Evolutionary conservation across 2,797 vertebrate species (phyloP).

Genomic region (Knipowitschia caucasica): DNA sequence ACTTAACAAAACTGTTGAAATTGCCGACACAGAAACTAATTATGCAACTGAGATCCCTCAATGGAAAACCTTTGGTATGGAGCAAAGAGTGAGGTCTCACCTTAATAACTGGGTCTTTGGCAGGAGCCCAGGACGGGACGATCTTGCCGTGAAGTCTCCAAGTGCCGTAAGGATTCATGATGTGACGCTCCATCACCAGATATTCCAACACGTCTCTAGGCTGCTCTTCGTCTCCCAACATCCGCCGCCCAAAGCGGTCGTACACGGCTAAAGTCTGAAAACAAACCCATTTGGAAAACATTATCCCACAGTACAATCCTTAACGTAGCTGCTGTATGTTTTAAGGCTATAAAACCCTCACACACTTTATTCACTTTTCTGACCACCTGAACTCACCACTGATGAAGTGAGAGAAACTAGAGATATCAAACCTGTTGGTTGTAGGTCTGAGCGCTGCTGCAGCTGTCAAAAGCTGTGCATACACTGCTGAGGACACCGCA

Average conservation of each 20-base stretch:
- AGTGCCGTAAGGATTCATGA: conserved; percentile 82
- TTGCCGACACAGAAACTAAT: too few species aligned
- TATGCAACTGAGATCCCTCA: not conserved
- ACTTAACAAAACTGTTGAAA: too few species aligned
- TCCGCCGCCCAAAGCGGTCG: conserved; percentile 90
- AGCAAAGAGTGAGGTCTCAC: conserved; percentile 57
- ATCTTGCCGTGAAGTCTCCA: conserved; percentile 96
- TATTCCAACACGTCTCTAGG: conserved; percentile 91
- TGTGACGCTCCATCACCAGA: conserved; percentile 87
- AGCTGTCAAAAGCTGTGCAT: too few species aligned
- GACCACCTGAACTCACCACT: too few species aligned
- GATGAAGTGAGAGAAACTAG: too few species aligned
- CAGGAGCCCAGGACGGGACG: conserved; percentile 87
- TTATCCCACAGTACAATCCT: too few species aligned
- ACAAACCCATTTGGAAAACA: not conserved
- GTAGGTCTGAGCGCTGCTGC: too few species aligned
- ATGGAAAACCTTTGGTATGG: not conserved
- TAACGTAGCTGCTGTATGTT: too few species aligned
- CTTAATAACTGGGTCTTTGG: conserved; percentile 88
- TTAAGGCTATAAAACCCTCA: too few species aligned
- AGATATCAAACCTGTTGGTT: too few species aligned
- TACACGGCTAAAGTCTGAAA: conserved; percentile 86
- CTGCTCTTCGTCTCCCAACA: conserved; percentile 86
- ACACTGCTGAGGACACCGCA: too few species aligned
- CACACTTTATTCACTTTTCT: too few species aligned